Base-by-base conservation (phyloP, 2,888 invertebrate genomes). In the Artemia sp. region DNA sequence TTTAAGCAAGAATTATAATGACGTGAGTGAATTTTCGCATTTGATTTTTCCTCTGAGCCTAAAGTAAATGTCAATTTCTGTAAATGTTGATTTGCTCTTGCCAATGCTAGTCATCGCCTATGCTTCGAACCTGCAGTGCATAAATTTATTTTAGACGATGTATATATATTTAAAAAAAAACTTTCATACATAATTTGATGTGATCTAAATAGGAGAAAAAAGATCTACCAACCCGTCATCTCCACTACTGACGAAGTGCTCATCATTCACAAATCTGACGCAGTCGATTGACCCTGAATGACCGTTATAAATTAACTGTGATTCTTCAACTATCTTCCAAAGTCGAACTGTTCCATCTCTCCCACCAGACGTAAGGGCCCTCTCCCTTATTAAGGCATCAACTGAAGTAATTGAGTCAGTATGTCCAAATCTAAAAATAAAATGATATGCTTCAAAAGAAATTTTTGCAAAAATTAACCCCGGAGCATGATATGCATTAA, bases 281-380 rank as follows among this genome's bases (percentile, higher is more conserved):
- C 84, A 85, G 79, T 97, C 97, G 72, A 97, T 85, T 72, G 90
- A 90, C 66, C 86, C 86, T 12, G 81, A 79, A 70, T 89, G 88
- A 0, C 90, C 92, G 77, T 92, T 90, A 77, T 89, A 96, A 74
- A 97, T 89, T 19, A 98, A 81, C 77, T 98, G 97, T 19, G 95
- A 94, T 78, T 97, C 97, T 80, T 97, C 96, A 1, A 88, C 86
- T 71, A 98, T 89, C 79, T 98, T 97, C 96, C 97, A 98, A 74
- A 98, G 84, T 74, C 96, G 83, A 19, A 95, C 80, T 2, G 90
- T 85, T 64, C 86, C 84, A 77, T 98, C 97, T 72, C 87, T 82
- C 6, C 95, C 93, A 14, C 97, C 96, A 19, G 89, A 85, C 0
- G 94, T 90, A 12, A 97, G 83, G 7, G 90, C 90, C 73, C 93